Evolutionary conservation across 2,888 invertebrate genomes (phyloP), one percentile per base, ranked within the genome.

Genomic region (Drosophila dives): DNA sequence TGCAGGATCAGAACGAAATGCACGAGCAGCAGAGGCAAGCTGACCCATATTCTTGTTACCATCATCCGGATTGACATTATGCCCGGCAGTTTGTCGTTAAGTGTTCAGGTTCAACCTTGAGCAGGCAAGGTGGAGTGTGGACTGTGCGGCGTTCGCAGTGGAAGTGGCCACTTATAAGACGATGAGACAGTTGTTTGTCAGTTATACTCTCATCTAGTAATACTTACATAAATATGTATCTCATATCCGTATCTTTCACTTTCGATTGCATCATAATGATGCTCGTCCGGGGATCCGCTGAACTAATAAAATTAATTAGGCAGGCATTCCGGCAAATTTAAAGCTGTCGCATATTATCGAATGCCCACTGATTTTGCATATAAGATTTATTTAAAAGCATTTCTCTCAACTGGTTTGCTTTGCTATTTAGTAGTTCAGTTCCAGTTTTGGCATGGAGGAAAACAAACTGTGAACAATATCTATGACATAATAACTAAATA

Each of bases 161-260:
- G n/a, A 23, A 33, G 29, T 62, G 65, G 67, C 64, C 84, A 83
- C 89, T 89, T 85, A 85, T 85, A 89, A 89, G 84, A 71, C 63
- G 50, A 6, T 45, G 26, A 17, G 53, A 23, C 20, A 23, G 66
- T 40, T 49, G 66, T 40, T 49, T 40, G 53, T 53, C 53, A 40
- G 49, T 36, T 36, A 34, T 60, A 58, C 66, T 61, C 40, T 29
- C 53, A 64, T 66, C 70, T 71, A 66, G 70, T 58, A 20, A 69
- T 66, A 55, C 80, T 80, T 78, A 80, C 75, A 64, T 72, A 73
- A 75, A 49, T 62, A 54, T 32, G n/a, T 20, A 32, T 72, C 68
- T 59, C 38, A 61, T 45, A 71, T 75, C 56, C 72, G 63, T 67
- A 58, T 56, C 74, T 79, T 86, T 86, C 81, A 86, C 84, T 88